These are phyloP conservation scores for Drosophila asahinai DNA, from an alignment of 1,140 invertebrate species.

Conservation along the genomic window DNA sequence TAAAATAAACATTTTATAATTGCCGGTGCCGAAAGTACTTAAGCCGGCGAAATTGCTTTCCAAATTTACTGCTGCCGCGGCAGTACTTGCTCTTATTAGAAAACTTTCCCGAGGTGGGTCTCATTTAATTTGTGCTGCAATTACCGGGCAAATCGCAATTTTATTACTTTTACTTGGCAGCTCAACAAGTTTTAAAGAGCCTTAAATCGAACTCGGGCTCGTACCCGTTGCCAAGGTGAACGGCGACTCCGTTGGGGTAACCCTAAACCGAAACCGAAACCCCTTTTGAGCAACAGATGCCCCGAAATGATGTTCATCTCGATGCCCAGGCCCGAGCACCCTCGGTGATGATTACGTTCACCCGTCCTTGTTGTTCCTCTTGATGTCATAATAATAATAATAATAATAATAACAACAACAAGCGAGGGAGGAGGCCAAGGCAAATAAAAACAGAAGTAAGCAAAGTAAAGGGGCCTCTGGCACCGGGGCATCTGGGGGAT, in stretches of 20 bases:
- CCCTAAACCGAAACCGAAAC: slow-evolving; percentile 22
- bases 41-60: slow-evolving; percentile 47
- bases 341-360: slow-evolving; percentile 40
- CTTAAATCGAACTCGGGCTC: slow-evolving; percentile 38
- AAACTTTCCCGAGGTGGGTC: slow-evolving; percentile 24
- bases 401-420: slow-evolving; percentile 39
- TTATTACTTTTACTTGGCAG: slow-evolving; percentile 46
- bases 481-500: slow-evolving; percentile 12
- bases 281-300: slow-evolving; percentile 68
- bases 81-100: slow-evolving; percentile 38
- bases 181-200: slow-evolving; percentile 62
- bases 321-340: neutral
- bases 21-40: slow-evolving; percentile 36
- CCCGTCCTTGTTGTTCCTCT: slow-evolving; percentile 32
- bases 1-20: slow-evolving; percentile 48
- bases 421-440: slow-evolving; percentile 23
- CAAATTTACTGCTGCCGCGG: slow-evolving; percentile 35
- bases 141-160: slow-evolving; percentile 49
- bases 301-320: slow-evolving; percentile 27
- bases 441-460: slow-evolving; percentile 69
- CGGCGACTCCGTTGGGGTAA: slow-evolving; percentile 16
- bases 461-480: slow-evolving; percentile 51
- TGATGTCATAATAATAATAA: slow-evolving; percentile 65
- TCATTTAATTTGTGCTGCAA: slow-evolving; percentile 39
- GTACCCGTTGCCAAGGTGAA: slow-evolving; percentile 42